A percentile compares a stretch with the other conserved stretches of the same genome.
phyloP scores from a whole-genome alignment of 2,113 vertebrate genomes.

The Crotalus helleri region DNA sequence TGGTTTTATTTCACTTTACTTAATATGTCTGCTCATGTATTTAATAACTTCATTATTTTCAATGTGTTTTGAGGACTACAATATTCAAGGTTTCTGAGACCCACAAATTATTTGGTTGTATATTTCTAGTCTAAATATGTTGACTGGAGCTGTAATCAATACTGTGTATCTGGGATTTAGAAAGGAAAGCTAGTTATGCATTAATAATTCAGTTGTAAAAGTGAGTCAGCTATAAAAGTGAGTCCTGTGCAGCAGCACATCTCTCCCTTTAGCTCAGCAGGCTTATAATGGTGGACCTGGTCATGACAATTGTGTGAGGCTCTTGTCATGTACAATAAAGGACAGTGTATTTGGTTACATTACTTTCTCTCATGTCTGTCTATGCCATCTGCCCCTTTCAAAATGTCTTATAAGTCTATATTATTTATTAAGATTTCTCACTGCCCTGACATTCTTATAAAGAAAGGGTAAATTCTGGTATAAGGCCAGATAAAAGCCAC shows the following conservation, averaged over 20 bases:
- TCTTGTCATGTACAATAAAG: constrained; percentile 17
- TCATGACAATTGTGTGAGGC: background rate
- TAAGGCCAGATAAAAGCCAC: background rate
- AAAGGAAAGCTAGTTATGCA: background rate
- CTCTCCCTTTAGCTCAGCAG: background rate
- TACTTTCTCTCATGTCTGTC: background rate
- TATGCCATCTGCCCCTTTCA: background rate
- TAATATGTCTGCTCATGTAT: background rate
- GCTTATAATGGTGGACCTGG: background rate
- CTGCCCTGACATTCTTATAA: background rate
- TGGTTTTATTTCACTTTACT: background rate
- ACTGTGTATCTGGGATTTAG: background rate
- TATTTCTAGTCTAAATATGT: background rate
- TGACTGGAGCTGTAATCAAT: background rate
- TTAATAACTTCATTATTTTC: background rate
- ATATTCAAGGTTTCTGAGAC: background rate
- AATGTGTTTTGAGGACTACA: background rate
- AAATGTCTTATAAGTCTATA: background rate
- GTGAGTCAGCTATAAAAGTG: background rate
- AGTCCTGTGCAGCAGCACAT: background rate
- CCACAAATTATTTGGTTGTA: background rate
- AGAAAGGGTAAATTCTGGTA: background rate
- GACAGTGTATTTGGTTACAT: background rate
- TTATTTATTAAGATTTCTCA: background rate
- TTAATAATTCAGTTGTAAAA: background rate